phyloP scores from a whole-genome alignment of 2,113 vertebrate species.

The Anhinga anhinga region DNA sequence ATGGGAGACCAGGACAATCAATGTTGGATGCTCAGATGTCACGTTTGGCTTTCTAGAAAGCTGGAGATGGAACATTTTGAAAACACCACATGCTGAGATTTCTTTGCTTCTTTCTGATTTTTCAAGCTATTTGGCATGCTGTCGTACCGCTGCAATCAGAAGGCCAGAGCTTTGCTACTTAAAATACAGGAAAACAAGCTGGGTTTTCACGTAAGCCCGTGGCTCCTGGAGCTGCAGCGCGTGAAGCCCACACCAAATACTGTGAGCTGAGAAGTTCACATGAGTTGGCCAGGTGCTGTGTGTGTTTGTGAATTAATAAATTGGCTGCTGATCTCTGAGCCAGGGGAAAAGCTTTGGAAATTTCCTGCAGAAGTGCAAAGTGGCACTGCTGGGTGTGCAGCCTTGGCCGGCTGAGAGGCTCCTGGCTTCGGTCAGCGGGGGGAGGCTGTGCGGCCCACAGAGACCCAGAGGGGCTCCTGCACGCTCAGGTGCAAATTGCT shows the following conservation, averaged over 20 bases:
- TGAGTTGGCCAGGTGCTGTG: background rate
- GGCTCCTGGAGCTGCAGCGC: background rate
- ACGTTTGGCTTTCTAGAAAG: background rate
- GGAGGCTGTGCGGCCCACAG: background rate
- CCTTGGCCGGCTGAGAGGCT: background rate
- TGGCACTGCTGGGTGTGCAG: accelerated
- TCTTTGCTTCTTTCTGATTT: background rate
- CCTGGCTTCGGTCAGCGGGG: accelerated
- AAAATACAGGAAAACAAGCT: background rate
- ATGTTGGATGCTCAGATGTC: background rate
- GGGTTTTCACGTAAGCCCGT: accelerated
- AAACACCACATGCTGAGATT: background rate
- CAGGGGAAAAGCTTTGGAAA: background rate
- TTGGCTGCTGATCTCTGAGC: background rate
- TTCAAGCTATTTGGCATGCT: background rate
- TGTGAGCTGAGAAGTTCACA: background rate
- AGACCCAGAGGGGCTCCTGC: background rate
- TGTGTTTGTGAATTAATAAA: background rate
- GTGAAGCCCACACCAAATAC: background rate
- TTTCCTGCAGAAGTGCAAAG: background rate
- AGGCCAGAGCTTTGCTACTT: background rate
- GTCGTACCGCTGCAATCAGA: background rate
- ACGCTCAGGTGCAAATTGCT: background rate
- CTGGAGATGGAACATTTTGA: background rate
- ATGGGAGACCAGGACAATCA: background rate